These are phyloP conservation scores for Calameuta pallipes DNA, from an alignment of 2,888 invertebrate species.

Conservation along the genomic window DNA sequence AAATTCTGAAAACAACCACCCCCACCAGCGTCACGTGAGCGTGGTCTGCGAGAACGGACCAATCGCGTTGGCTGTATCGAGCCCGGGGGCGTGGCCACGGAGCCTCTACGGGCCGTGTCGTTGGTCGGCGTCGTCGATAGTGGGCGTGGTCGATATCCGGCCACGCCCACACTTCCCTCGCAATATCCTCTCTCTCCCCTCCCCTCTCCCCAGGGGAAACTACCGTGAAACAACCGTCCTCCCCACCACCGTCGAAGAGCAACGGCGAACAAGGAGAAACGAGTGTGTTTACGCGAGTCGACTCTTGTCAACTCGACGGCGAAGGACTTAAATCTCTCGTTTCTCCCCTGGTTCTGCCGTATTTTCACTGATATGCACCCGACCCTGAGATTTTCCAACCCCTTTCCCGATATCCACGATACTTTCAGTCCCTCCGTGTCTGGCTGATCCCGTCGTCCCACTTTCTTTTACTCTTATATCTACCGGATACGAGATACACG, in stretches of 20 bases:
- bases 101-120: conserved; percentile 34
- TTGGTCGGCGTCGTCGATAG: conserved; percentile 66
- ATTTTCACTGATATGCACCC: not conserved
- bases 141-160: conserved; percentile 13
- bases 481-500: not conserved
- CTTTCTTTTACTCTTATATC: not conserved
- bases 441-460: not conserved
- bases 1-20: conserved; percentile 69
- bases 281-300: conserved; percentile 65
- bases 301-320: conserved; percentile 64
- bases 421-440: not conserved
- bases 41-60: conserved; percentile 61
- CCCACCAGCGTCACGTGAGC: conserved; percentile 63
- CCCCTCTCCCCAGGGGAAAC: conserved; percentile 40
- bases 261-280: conserved; percentile 62
- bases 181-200: conserved; percentile 32
- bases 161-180: conserved; percentile 21
- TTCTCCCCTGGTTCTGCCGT: conserved; percentile 29
- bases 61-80: conserved; percentile 52
- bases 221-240: conserved; percentile 47
- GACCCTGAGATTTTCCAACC: not conserved
- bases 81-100: conserved; percentile 24
- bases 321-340: conserved; percentile 61
- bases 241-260: conserved; percentile 50
- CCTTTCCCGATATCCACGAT: not conserved